Base-by-base conservation (phyloP, 2,888 invertebrate genomes). In the Microctonus hyperodae region DNA sequence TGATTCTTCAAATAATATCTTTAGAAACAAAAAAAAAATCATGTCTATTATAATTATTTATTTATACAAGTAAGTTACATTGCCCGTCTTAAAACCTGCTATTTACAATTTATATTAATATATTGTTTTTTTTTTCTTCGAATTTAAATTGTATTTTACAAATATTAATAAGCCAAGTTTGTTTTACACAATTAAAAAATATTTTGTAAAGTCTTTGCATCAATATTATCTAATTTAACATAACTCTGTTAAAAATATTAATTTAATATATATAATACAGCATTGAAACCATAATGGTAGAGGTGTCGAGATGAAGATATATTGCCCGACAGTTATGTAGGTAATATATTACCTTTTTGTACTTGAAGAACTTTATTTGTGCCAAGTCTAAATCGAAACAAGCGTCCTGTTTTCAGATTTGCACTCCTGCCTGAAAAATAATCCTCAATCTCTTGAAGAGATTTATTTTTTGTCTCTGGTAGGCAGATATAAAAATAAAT, bases 381-480 rank as follows among this genome's bases (percentile, higher is more conserved):
- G 72, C 6, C 51, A 13, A 55, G 53, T 66, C 62, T 40, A 10
- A 69, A 65, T 1, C 20, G 37, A 5, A 37, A 37, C 13, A 13
- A 37, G 3, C 37, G 74, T 22, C 79, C 76, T 73, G 84, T 78
- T 40, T 85, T 86, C 20, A 90, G 79, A 0, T 86, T 81, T 70
- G 87, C 86, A 0, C 86, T 88, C 74, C 90, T 86, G 0, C 90
- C 90, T 58, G 88, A 88, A 82, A 90, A 90, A 78, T 90, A 90
- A 73, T 91, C 90, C 81, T 91, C 91, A 65, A 91, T 91, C 79
- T 90, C 91, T 78, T 90, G 90, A 0, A 91, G 82, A 1, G 88
- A 85, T 73, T 85, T 88, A n/a, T 89, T 90, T 81, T 90, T 90
- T 0, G 91, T 91, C 77, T 91, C 91, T 2, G 90, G 90, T 7